Conservation (phyloP, 2,888 invertebrate species). For the Patella ulyssiponensis region DNA sequence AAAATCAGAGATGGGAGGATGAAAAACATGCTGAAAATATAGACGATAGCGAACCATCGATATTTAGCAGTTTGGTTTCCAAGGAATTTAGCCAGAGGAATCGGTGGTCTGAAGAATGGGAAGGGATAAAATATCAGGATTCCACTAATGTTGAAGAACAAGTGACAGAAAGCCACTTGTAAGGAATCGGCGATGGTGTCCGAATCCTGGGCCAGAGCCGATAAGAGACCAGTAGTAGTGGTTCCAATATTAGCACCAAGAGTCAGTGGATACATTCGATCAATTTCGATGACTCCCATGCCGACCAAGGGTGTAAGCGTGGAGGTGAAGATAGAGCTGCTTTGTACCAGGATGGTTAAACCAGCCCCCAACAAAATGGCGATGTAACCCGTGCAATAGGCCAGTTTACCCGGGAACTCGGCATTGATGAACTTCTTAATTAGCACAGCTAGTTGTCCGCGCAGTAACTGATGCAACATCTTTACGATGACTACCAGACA, state of each 20-base stretch:
- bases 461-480: conserved; percentile 68
- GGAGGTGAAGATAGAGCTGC: conserved; percentile 77
- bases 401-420: conserved; percentile 65
- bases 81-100: conserved; percentile 74
- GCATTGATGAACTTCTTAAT: conserved; percentile 67
- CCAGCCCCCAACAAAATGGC: conserved; percentile 75
- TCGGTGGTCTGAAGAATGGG: conserved; percentile 74
- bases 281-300: conserved; percentile 75
- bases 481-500: conserved; percentile 76
- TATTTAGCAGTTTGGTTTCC: conserved; percentile 76
- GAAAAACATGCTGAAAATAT: conserved; percentile 69
- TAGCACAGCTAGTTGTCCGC: conserved; percentile 61
- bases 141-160: conserved; percentile 71
- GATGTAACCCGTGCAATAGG: conserved; percentile 74
- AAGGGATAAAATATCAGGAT: conserved; percentile 76
- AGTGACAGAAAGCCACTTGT: conserved; percentile 69
- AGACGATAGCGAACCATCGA: conserved; percentile 76
- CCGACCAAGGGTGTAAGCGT: conserved; percentile 77
- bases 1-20: conserved; percentile 62
- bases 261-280: conserved; percentile 76
- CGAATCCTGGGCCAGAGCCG: conserved; percentile 72
- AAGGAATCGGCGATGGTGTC: conserved; percentile 59
- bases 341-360: conserved; percentile 76
- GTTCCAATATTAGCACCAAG: conserved; percentile 77
- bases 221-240: conserved; percentile 76